Conservation (phyloP, 1,140 invertebrate species). For the Penaeus chinensis region DNA sequence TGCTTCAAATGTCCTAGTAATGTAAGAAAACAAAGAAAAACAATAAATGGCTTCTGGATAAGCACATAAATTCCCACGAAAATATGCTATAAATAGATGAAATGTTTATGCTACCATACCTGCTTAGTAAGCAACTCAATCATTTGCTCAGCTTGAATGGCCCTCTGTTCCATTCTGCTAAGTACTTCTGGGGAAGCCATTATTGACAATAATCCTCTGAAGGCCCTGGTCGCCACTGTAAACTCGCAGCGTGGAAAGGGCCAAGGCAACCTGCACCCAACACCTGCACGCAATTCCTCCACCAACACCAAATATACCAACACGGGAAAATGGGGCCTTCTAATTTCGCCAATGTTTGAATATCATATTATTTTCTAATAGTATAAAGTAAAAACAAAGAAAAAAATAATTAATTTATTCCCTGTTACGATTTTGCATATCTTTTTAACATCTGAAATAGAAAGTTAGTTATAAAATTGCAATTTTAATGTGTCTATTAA, state of each 20-base stretch:
- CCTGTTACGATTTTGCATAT: no score
- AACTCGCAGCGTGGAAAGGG: neutral
- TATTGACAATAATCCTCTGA: neutral
- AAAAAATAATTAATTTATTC: no score
- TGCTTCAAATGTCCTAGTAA: neutral
- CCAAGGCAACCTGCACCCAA: neutral
- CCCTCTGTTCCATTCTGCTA: constrained; percentile 58
- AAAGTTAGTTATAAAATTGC: no score
- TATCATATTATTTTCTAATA: no score
- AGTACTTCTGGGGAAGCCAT: constrained; percentile 62
- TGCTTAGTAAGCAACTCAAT: constrained; percentile 61
- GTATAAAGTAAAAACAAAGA: no score
- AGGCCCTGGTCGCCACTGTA: neutral
- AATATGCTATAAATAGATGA: neutral
- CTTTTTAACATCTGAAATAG: no score
- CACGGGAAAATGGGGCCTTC: no score
- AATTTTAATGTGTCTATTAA: no score
- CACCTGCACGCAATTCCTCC: neutral
- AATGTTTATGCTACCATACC: constrained; percentile 22
- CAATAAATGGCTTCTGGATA: neutral
- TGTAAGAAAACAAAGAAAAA: neutral
- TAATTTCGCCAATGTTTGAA: no score
- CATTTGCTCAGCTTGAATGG: constrained; percentile 61
- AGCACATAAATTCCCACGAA: neutral
- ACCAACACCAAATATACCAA: no score